Base-by-base conservation (phyloP, 2,888 invertebrate species). In the Anarsia innoxiella region DNA sequence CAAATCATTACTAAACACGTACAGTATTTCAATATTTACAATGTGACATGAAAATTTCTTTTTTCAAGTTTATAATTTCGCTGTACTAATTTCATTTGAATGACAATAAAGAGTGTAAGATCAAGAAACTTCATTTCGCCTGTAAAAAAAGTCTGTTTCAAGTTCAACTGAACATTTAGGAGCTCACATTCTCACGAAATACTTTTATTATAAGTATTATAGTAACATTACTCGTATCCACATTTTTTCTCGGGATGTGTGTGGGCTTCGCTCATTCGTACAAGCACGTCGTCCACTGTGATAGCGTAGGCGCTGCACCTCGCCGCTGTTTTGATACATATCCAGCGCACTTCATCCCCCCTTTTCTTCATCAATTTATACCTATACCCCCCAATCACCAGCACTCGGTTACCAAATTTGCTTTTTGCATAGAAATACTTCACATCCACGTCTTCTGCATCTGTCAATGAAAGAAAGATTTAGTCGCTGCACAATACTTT, bases 281-380 rank as follows among this genome's bases (percentile, higher is more conserved):
- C 32, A 13, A 69, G 55, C 8, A 38, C 36, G 12, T 60, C 53
- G 12, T 57, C 37, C 8, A 52, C 45, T 0, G 68, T 69, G 29
- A 68, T 46, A 2, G 63, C 49, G 35, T 61, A 63, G 5, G 69
- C 60, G 19, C 51, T 64, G 37, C 70, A 70, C 12, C 48, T 49
- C 15, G 52, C 45, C 10, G 54, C 49, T 1, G 64, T 60, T 46
- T 61, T 64, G 42, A 63, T 68, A 36, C 70, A 70, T 6, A 59
- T 47, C 70, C 70, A 71, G 6, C 66, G 39, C 29, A 53, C 49
- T 10, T 39, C 48, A 3, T 25, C 36, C 1, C 56, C 59, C 2
- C 39, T 46, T 8, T 39, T 42, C 43, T 48, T 60, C 54, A 56
- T 57, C 10, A 63, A 39, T 39, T 65, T 66, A 31, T 53, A 68